Conservation (phyloP, 2,888 invertebrate species). For the Molanna angustata region DNA sequence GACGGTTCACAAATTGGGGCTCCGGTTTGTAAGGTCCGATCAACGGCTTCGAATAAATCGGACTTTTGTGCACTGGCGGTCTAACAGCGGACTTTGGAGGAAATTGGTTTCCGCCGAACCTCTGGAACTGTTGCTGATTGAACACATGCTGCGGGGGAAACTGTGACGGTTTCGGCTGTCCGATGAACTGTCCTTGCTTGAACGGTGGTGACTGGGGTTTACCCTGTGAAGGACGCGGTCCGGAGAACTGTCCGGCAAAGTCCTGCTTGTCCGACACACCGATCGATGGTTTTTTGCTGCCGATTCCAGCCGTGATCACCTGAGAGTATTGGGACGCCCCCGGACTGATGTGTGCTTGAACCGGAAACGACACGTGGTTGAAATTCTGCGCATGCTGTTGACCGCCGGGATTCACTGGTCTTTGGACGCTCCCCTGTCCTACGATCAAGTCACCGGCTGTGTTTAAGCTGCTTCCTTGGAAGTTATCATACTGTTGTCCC, state of each 20-base stretch:
- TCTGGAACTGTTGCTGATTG: not conserved
- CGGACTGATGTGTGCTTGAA: conserved; percentile 13
- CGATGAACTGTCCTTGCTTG: too few relatives aligned
- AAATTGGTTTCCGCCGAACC: not conserved
- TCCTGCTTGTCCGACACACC: too few relatives aligned
- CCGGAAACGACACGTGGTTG: conserved; percentile 12
- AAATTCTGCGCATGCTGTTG: conserved; percentile 3
- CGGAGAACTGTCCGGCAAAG: too few relatives aligned
- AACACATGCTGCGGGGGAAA: not conserved
- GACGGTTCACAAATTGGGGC: not conserved
- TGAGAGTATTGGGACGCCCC: conserved; percentile 15
- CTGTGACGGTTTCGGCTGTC: too few relatives aligned
- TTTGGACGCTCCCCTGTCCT: conserved; percentile 27
- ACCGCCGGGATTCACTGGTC: conserved; percentile 15
- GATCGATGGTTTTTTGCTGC: not conserved
- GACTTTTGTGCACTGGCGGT: not conserved
- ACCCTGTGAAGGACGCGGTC: not conserved
- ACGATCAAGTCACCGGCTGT: conserved; percentile 23
- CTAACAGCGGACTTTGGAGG: not conserved
- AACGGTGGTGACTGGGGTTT: too few relatives aligned
- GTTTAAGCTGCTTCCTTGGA: conserved; percentile 10
- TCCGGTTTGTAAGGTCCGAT: not conserved
- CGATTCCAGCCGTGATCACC: conserved; percentile 8
- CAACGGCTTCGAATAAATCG: not conserved
- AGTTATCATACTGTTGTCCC: conserved; percentile 4